These are phyloP conservation scores for Galerucella calmariensis DNA, from an alignment of 2,888 invertebrate species.

Conservation along the genomic window DNA sequence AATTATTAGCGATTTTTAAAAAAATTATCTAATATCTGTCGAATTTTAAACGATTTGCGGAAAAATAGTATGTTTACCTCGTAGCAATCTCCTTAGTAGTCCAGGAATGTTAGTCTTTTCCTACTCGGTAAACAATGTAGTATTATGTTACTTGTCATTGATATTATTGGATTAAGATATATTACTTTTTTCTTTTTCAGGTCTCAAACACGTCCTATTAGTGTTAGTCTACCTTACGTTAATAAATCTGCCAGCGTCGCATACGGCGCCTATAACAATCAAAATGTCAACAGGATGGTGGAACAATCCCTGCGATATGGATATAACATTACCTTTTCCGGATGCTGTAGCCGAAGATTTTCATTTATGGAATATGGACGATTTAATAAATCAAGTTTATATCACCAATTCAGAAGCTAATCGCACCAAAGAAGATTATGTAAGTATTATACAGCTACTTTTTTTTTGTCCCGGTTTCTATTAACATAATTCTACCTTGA, in stretches of 20 bases:
- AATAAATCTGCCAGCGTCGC: constrained; percentile 59
- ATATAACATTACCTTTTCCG: not conserved
- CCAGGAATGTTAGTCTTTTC: too few species aligned
- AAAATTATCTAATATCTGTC: too few species aligned
- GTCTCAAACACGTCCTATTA: constrained; percentile 64
- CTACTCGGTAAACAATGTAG: too few species aligned
- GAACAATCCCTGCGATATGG: constrained; percentile 4
- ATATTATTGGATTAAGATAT: not conserved
- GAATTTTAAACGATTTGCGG: too few species aligned
- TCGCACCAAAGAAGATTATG: not conserved
- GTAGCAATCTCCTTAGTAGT: too few species aligned
- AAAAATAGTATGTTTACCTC: too few species aligned
- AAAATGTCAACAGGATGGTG: constrained; percentile 15
- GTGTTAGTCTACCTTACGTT: constrained; percentile 63
- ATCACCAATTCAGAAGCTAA: constrained; percentile 1
- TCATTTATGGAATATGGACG: not conserved
- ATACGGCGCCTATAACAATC: constrained; percentile 58
- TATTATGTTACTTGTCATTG: too few species aligned
- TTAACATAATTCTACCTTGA: not conserved
- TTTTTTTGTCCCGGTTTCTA: too few species aligned
- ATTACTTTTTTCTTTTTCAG: constrained; percentile 57
- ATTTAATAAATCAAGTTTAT: constrained; percentile 2
- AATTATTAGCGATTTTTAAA: too few species aligned
- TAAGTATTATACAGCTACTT: not conserved
- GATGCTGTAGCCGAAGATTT: not conserved